phyloP scores from a whole-genome alignment of 2,797 vertebrate genomes.

The Mus minutoides region DNA sequence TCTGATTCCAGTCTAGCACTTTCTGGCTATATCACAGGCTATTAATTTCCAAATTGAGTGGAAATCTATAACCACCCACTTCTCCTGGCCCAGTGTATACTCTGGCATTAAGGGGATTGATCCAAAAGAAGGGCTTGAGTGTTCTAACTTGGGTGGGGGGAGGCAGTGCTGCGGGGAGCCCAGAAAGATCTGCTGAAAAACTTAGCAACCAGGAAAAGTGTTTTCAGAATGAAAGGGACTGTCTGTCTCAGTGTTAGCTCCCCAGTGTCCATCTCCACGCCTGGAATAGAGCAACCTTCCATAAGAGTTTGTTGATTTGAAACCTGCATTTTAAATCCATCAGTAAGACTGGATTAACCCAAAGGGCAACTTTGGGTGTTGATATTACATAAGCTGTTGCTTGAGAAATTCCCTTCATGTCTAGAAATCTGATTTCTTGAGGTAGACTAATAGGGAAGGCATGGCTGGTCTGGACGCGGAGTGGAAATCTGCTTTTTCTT shows the following conservation, averaged over 20 bases:
- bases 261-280: not conserved
- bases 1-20: conserved; percentile 20
- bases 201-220: conserved; percentile 64
- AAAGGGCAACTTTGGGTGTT: conserved; percentile 48
- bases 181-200: conserved; percentile 62
- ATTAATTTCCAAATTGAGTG: conserved; percentile 75
- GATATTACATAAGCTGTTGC: not conserved
- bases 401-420: conserved; percentile 36
- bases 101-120: conserved; percentile 57
- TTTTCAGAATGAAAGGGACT: conserved; percentile 55
- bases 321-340: conserved; percentile 66
- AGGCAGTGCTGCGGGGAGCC: conserved; percentile 36
- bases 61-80: conserved; percentile 73
- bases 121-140: conserved; percentile 65
- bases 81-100: conserved; percentile 61
- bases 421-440: conserved; percentile 32
- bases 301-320: conserved; percentile 32
- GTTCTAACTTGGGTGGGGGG: conserved; percentile 54
- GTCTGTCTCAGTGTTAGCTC: conserved; percentile 50
- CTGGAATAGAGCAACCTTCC: not conserved
- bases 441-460: not conserved
- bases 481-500: not conserved
- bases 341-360: conserved; percentile 53
- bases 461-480: not conserved
- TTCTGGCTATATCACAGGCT: conserved; percentile 48